Evolutionary conservation across 2,888 invertebrate genomes (phyloP).

Genomic region (Lochmaea capreae): DNA sequence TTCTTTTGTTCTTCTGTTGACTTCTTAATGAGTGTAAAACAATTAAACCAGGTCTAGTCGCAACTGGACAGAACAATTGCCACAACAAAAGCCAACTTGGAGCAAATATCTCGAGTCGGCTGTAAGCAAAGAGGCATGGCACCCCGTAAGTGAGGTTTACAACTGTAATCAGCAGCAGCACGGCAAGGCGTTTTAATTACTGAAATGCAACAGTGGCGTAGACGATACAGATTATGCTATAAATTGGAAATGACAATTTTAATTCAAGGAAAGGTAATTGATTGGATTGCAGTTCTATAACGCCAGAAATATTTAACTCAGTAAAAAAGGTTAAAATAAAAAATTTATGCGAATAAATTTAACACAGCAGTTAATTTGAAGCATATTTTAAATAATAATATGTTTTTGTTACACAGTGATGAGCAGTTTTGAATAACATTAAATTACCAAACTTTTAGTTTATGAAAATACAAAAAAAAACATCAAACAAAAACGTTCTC

Average conservation of each 20-base stretch:
- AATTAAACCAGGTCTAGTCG: constrained; percentile 31
- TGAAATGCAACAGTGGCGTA: constrained; percentile 29
- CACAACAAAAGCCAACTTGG: constrained; percentile 38
- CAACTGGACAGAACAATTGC: constrained; percentile 39
- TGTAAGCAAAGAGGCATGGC: constrained; percentile 27
- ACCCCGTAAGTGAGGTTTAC: constrained; percentile 38
- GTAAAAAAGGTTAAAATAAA: too few species aligned
- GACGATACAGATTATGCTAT: background rate
- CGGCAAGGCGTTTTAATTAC: constrained; percentile 36
- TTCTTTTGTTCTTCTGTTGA: constrained; percentile 16
- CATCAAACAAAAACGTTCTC: too few species aligned
- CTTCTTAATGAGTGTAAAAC: constrained; percentile 27
- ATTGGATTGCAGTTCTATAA: too few species aligned
- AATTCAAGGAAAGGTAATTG: too few species aligned
- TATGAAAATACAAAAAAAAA: too few species aligned
- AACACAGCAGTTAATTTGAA: too few species aligned
- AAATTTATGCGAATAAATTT: too few species aligned
- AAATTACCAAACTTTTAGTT: too few species aligned
- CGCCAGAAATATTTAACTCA: too few species aligned
- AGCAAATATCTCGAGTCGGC: constrained; percentile 37
- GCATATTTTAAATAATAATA: too few species aligned
- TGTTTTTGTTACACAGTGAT: too few species aligned
- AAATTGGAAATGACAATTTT: background rate
- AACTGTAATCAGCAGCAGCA: constrained; percentile 42
- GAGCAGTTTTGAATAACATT: too few species aligned